These are phyloP conservation scores for Leptarthrus brevirostris DNA, from an alignment of 2,888 invertebrate genomes.

Conservation along the genomic window DNA sequence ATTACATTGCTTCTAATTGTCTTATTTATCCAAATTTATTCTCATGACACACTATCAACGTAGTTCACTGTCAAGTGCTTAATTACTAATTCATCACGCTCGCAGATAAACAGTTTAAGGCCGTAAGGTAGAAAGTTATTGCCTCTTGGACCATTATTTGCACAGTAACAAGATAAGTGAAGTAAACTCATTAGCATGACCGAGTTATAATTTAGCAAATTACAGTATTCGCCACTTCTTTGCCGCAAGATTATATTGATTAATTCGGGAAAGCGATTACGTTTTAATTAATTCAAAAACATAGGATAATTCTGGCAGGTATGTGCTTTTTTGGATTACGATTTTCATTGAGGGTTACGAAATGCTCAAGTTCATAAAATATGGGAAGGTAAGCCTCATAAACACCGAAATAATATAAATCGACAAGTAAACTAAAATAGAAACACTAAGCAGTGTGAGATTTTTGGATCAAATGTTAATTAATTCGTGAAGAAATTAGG, in stretches of 20 bases:
- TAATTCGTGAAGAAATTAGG: too few species aligned
- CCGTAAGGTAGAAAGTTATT: not conserved
- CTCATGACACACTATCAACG: constrained; percentile 10
- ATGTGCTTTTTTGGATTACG: too few species aligned
- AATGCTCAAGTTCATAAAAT: too few species aligned
- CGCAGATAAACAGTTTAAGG: not conserved
- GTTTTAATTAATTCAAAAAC: constrained; percentile 13
- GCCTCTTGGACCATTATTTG: constrained; percentile 28
- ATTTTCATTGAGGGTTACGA: too few species aligned
- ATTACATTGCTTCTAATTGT: not conserved
- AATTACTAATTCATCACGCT: constrained; percentile 34
- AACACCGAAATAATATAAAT: too few species aligned
- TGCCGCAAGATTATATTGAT: not conserved
- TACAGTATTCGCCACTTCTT: not conserved
- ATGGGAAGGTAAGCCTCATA: too few species aligned
- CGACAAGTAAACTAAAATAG: too few species aligned
- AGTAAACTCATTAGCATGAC: constrained; percentile 27
- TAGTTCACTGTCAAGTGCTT: constrained; percentile 4
- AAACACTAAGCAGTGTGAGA: too few species aligned
- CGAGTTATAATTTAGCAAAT: constrained; percentile 20
- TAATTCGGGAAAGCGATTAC: constrained; percentile 4
- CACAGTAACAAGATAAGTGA: constrained; percentile 30
- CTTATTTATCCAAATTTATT: not conserved
- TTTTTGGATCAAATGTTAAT: too few species aligned
- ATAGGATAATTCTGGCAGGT: too few species aligned